Conservation (phyloP, 2,113 vertebrate species). For the Anser cygnoides region DNA sequence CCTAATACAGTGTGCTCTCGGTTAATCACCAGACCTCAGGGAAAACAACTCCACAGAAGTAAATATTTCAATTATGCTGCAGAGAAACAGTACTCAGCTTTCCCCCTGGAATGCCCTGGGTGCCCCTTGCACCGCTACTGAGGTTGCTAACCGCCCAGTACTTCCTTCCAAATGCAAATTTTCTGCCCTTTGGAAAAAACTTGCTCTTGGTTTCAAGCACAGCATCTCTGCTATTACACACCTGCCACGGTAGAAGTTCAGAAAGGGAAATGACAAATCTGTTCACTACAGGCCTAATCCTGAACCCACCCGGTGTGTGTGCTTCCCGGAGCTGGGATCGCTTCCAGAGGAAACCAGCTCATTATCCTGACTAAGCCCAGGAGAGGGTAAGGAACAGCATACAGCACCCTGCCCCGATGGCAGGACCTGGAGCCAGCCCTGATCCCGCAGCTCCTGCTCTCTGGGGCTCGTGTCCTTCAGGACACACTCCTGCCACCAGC, state of each 20-base stretch:
- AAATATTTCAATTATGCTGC: background rate
- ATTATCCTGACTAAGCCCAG: background rate
- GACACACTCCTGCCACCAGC: background rate
- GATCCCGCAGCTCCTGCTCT: background rate
- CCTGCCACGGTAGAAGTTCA: background rate
- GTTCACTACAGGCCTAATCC: background rate
- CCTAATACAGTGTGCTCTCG: background rate
- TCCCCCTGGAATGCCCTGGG: background rate
- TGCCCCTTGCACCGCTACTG: background rate
- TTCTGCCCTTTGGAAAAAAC: constrained; percentile 49
- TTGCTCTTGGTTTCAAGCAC: background rate
- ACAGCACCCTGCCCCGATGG: no score
- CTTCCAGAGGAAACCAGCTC: background rate
- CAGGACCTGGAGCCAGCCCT: background rate
- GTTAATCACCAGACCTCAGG: background rate
- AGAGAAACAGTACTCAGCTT: background rate
- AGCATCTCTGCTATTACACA: background rate
- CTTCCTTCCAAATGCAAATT: background rate
- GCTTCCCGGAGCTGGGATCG: background rate
- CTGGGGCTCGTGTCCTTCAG: background rate
- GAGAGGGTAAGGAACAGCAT: background rate
- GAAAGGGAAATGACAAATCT: background rate
- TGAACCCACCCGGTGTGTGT: fast-evolving
- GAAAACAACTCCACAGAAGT: background rate
- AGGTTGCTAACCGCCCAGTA: background rate